phyloP scores from a whole-genome alignment of 2,113 vertebrate genomes.

The Saguinus midas region DNA sequence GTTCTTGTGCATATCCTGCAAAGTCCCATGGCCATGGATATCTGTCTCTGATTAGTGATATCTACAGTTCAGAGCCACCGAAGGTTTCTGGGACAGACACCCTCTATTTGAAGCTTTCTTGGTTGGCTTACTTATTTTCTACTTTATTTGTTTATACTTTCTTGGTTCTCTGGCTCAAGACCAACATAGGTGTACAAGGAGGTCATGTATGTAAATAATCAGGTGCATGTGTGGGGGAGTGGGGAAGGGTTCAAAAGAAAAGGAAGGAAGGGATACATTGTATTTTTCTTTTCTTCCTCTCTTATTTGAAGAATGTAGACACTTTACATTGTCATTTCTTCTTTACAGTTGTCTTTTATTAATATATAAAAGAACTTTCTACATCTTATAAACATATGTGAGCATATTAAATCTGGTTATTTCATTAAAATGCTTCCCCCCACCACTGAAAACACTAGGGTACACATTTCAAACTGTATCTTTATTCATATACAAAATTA shows the following conservation, averaged over 20 bases:
- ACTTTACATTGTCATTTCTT: background rate
- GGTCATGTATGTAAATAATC: background rate
- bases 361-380: slow-evolving; percentile 6
- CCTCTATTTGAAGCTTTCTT: background rate
- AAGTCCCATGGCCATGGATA: background rate
- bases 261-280: background rate
- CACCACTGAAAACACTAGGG: background rate
- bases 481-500: slow-evolving; percentile 11
- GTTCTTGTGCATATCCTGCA: background rate
- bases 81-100: background rate
- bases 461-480: background rate
- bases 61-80: background rate
- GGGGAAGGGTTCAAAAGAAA: background rate
- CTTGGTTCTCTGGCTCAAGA: background rate
- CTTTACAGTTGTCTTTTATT: background rate
- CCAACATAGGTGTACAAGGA: background rate
- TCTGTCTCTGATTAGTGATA: background rate
- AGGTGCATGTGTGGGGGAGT: background rate
- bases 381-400: background rate
- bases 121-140: background rate
- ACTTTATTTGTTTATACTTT: slow-evolving; percentile 20
- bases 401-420: background rate
- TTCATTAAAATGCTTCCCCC: background rate
- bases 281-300: background rate
- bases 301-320: background rate